phyloP scores from a whole-genome alignment of 2,888 invertebrate species.

The Diplolepis rosae region DNA sequence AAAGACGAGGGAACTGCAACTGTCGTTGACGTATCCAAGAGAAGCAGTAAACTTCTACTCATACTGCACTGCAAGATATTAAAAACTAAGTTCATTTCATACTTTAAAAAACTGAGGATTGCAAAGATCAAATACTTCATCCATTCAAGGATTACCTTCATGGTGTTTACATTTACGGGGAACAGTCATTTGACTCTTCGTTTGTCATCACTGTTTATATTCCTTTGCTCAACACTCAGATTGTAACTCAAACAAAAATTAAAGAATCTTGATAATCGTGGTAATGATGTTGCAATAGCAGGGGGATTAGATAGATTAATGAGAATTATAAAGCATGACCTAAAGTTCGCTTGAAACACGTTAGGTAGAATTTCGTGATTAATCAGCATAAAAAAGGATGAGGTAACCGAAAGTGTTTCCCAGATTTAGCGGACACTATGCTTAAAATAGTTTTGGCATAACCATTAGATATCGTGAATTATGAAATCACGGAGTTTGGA shows the following conservation, averaged over 20 bases:
- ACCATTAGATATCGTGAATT: not conserved
- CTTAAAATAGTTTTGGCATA: not conserved
- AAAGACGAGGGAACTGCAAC: slow-evolving; percentile 22
- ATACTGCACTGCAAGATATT: not conserved
- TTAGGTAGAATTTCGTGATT: not conserved
- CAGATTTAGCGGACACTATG: not conserved
- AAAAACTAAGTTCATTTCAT: too few relatives aligned
- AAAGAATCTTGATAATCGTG: too few relatives aligned
- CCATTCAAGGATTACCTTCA: too few relatives aligned
- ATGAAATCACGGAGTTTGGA: not conserved
- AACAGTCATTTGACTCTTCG: too few relatives aligned
- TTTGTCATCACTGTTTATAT: too few relatives aligned
- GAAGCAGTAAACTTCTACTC: not conserved
- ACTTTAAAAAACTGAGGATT: too few relatives aligned
- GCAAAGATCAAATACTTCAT: too few relatives aligned
- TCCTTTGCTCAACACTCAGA: too few relatives aligned
- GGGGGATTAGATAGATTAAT: not conserved
- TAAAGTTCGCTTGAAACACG: not conserved
- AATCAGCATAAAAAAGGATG: not conserved
- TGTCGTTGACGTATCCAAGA: slow-evolving; percentile 13
- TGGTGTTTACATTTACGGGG: too few relatives aligned
- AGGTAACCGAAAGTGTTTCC: not conserved
- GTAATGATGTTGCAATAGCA: not conserved
- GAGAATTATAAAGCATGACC: not conserved
- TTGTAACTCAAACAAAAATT: too few relatives aligned